Conservation (phyloP, 1,140 invertebrate species). For the Drosophila guanche region DNA sequence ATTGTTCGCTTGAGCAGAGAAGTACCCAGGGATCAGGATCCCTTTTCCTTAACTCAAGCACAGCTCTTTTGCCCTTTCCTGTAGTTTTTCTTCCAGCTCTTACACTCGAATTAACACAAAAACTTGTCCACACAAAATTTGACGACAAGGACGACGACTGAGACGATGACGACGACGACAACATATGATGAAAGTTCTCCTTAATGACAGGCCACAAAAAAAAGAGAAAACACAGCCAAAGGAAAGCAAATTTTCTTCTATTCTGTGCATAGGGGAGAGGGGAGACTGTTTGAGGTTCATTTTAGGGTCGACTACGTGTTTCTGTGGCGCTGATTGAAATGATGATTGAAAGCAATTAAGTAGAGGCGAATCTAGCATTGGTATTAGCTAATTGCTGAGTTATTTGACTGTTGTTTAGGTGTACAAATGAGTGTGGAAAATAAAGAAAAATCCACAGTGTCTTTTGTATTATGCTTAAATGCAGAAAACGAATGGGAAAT, state of each 20-base stretch:
- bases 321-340: slow-evolving; percentile 22
- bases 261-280: not conserved
- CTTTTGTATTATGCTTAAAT: no score
- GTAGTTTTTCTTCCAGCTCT: slow-evolving; percentile 6
- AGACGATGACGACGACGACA: slow-evolving; percentile 32
- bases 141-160: slow-evolving; percentile 30
- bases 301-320: slow-evolving; percentile 48
- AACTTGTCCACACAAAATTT: slow-evolving; percentile 38
- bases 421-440: no score
- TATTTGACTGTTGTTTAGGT: no score
- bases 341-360: not conserved
- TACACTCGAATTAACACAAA: slow-evolving; percentile 16
- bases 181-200: slow-evolving; percentile 57
- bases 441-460: no score
- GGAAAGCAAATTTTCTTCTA: slow-evolving; percentile 29
- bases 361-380: no score
- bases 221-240: slow-evolving; percentile 10
- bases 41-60: not conserved
- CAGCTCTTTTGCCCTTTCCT: slow-evolving; percentile 20
- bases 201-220: slow-evolving; percentile 40
- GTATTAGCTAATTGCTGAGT: no score
- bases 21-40: no score
- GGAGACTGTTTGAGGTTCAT: slow-evolving; percentile 8
- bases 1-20: no score
- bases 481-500: no score